Percentiles rank a stretch among this genome's conserved stretches.
Evolutionary conservation across 1,140 invertebrate genomes (phyloP).

Genomic region (Drosophila neocordata): DNA sequence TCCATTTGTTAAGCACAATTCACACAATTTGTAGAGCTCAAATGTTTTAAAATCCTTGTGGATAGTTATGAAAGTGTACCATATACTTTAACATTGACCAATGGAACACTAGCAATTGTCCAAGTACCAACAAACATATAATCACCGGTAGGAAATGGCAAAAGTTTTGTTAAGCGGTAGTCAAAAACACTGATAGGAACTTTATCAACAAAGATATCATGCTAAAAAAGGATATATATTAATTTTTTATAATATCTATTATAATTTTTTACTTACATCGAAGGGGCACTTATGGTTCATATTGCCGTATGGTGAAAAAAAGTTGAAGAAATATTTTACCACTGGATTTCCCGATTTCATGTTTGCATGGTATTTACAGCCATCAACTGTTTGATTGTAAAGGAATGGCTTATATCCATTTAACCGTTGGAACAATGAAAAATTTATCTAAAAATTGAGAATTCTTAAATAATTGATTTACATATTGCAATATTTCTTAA

Average conservation of each 20-base stretch:
- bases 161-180: background rate
- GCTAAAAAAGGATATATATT: background rate
- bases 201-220: background rate
- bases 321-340: background rate
- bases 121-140: too few species aligned
- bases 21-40: too few species aligned
- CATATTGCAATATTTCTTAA: background rate
- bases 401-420: slow-evolving; percentile 7
- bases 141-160: background rate
- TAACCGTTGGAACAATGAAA: background rate
- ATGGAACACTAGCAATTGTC: too few species aligned
- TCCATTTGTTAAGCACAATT: too few species aligned
- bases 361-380: background rate
- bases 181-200: background rate
- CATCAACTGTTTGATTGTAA: slow-evolving; percentile 1
- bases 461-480: background rate
- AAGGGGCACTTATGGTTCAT: background rate
- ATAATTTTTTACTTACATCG: background rate
- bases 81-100: too few species aligned
- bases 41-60: too few species aligned
- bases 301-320: background rate
- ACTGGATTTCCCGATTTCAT: background rate
- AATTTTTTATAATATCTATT: too few species aligned
- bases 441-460: background rate
- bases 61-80: too few species aligned